Evolutionary conservation across 2,113 vertebrate species (phyloP).

Genomic region (Perognathus longimembris): DNA sequence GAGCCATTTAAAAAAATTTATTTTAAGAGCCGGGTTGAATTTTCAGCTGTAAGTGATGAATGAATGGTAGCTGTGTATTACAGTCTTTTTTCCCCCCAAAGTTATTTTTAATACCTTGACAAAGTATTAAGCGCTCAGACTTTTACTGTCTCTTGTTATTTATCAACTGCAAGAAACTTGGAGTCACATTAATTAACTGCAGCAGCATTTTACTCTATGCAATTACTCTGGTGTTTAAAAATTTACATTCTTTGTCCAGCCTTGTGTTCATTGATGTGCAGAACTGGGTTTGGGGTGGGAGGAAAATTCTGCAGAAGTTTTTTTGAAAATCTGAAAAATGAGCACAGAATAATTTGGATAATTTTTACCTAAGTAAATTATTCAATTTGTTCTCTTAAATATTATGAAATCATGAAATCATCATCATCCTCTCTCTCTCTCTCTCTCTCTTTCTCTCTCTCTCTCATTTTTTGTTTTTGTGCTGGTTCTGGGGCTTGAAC

Average conservation of each 20-base stretch:
- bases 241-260: constrained; percentile 58
- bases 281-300: neutral
- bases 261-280: neutral
- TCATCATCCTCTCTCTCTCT: too few relatives aligned
- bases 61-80: constrained; percentile 69
- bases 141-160: constrained; percentile 63
- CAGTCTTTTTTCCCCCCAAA: constrained; percentile 56
- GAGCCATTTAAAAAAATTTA: constrained; percentile 63
- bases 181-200: constrained; percentile 62
- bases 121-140: constrained; percentile 55
- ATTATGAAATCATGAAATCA: neutral
- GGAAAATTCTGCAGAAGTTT: constrained; percentile 22
- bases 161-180: constrained; percentile 63
- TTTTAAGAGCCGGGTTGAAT: constrained; percentile 63
- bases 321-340: neutral
- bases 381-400: neutral
- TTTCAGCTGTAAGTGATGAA: constrained; percentile 65
- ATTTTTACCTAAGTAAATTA: constrained; percentile 22
- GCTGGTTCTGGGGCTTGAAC: too few relatives aligned
- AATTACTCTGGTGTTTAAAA: constrained; percentile 46
- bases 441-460: too few relatives aligned
- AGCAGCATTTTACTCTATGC: neutral
- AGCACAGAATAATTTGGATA: neutral
- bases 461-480: too few relatives aligned
- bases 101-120: constrained; percentile 4